Base-by-base conservation (phyloP, 2,888 invertebrate genomes). In the Cerceris ruficornis region DNA sequence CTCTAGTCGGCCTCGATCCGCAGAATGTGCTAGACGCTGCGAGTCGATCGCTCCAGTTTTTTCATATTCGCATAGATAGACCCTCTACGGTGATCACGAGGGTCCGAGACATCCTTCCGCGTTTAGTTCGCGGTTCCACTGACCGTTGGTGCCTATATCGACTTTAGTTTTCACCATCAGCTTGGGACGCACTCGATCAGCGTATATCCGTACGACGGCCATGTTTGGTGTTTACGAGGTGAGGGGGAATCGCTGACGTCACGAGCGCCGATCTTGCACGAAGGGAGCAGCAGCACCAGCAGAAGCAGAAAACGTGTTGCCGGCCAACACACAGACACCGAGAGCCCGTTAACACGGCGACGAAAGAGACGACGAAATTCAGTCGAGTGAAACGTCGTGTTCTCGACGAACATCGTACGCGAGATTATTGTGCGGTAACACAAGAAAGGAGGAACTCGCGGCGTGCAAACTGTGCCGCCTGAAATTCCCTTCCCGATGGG, bases 161-260 rank as follows among this genome's bases (percentile, higher is more conserved):
- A 74, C 75, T 75, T 69, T 52, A 69, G n/a, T 86, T 84, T 77
- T 79, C 78, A 70, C 75, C 72, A 58, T 84, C 82, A 74, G 70
- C 70, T 77, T 76, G 76, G 83, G 86, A 86, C 87, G 87, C 86
- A 83, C 85, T 84, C 83, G 83, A 83, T 65, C 86, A 88, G 90
- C 87, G 90, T 88, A 88, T 86, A 88, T 88, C 86, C 86, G 81
- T 83, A 76, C 88, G 91, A 91, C 92, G 89, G 92, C 92, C 92
- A 92, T 92, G 92, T 92, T 92, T 92, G 92, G 92, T 92, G 92
- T 92, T 92, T 92, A 92, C 91, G 91, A 88, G 90, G 88, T 89
- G 88, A 90, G 91, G 91, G 91, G 90, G 88, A 91, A 89, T 83
- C 88, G 88, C 88, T 91, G 91, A 91, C 91, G 91, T 91, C 90